Evolutionary conservation across 2,888 invertebrate genomes (phyloP).

Genomic region (Trichopoda pennipes): DNA sequence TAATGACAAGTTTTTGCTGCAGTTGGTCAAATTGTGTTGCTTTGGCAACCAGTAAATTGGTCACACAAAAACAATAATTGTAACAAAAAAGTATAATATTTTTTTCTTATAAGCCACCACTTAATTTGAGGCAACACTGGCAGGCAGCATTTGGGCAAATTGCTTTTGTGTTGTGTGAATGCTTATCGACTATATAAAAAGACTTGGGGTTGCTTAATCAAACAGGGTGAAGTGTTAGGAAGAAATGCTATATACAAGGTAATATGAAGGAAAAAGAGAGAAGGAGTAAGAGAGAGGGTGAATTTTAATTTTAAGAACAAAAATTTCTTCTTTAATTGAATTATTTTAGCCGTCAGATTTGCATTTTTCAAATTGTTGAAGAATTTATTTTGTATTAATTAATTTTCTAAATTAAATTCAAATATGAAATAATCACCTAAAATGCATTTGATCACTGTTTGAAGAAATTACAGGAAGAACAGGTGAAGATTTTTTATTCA

Average conservation of each 20-base stretch:
- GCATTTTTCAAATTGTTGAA: no score
- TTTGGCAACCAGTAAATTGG: constrained; percentile 53
- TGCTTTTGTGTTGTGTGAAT: neutral
- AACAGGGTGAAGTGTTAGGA: constrained; percentile 5
- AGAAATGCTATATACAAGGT: neutral
- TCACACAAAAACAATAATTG: constrained; percentile 37
- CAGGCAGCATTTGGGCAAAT: constrained; percentile 3
- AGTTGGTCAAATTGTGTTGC: constrained; percentile 64
- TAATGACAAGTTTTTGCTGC: constrained; percentile 41
- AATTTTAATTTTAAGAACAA: no score
- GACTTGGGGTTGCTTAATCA: constrained; percentile 19
- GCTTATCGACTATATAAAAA: neutral
- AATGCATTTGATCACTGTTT: no score
- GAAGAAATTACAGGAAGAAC: no score
- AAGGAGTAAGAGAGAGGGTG: no score
- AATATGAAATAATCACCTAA: no score
- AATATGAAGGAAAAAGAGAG: no score
- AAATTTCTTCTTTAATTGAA: no score
- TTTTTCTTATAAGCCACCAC: constrained; percentile 61
- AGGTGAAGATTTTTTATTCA: no score
- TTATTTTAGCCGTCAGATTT: no score
- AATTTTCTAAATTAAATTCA: no score
- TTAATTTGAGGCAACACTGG: neutral
- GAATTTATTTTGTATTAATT: no score
- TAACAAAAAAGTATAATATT: neutral